Evolutionary conservation across 2,888 invertebrate species (phyloP), one percentile per base, ranked within the genome.

Genomic region (Empis livida): DNA sequence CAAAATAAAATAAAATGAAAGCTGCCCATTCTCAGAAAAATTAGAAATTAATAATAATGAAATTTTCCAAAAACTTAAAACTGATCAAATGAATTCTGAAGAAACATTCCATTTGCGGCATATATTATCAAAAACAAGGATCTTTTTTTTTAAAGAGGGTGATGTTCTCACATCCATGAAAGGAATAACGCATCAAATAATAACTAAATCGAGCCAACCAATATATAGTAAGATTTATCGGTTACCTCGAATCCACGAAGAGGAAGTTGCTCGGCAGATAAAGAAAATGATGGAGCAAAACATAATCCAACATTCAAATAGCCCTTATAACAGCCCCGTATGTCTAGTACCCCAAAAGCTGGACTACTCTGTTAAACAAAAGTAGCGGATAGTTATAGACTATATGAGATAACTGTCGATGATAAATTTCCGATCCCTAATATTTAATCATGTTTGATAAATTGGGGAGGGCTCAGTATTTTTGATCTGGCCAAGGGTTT

Each of bases 351-450:
- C 53, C 17, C 44, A 52, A 39, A 48, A 53, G 38, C 39, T 20
- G 16, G 48, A 54, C 37, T 35, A 45, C 2, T 47, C 43, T 16
- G 45, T 45, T 10, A 37, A 48, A 17, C 42, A 46, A 37, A 54
- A 50, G 30, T 54, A 48, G 52, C 38, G 51, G 11, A 35, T 54
- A 15, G 49, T 53, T 2, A 47, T 51, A 11, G 54, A 52, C 20
- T 49, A 30, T 46, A 49, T 17, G 45, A 45, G 2, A 31, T 38
- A 2, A 45, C 42, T 23, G 43, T 20, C 20, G 20, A 20, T 5
- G 20, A 20, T 5, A 20, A 20, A 20, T 20, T 20, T 20, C 20
- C 20, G 20, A 20, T 20, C 20, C 20, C 20, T 20, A 20, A 20
- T 20, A 20, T 20, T 5, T 3, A 20, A 20, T 50, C 32, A 51